phyloP scores from a whole-genome alignment of 1,140 invertebrate species.

The Argopecten irradians region DNA sequence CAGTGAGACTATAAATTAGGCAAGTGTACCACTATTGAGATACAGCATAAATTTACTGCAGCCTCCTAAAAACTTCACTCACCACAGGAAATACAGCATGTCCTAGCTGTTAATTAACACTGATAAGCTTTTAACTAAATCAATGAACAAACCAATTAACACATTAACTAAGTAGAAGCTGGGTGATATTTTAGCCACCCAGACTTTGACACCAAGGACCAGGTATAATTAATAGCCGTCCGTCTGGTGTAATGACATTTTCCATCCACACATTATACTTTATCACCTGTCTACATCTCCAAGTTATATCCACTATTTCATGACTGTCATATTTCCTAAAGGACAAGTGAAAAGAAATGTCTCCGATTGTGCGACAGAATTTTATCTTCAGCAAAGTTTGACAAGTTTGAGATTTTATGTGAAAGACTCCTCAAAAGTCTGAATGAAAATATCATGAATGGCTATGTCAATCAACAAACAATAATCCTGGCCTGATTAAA shows the following conservation, averaged over 20 bases:
- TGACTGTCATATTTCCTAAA: background rate
- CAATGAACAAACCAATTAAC: too few species aligned
- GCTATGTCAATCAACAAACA: background rate
- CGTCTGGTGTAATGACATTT: background rate
- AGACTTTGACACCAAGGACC: background rate
- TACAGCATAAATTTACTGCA: too few species aligned
- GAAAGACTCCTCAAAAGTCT: background rate
- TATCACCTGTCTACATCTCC: conserved; percentile 7
- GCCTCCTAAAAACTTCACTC: too few species aligned
- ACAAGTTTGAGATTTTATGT: background rate
- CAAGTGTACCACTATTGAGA: too few species aligned
- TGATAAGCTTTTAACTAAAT: background rate
- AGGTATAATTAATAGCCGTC: background rate
- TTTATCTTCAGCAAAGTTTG: background rate
- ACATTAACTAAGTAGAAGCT: too few species aligned
- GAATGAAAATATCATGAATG: background rate
- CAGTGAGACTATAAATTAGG: too few species aligned
- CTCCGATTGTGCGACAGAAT: conserved; percentile 8
- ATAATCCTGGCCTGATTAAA: background rate
- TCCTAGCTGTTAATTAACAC: too few species aligned
- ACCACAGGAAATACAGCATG: too few species aligned
- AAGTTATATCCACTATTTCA: background rate
- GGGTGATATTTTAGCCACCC: too few species aligned
- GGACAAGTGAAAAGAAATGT: conserved; percentile 11
- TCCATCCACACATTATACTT: background rate